A percentile compares a stretch with the other conserved stretches of the same genome.
phyloP scores from a whole-genome alignment of 2,888 invertebrate genomes.

The Agrochola circellaris region DNA sequence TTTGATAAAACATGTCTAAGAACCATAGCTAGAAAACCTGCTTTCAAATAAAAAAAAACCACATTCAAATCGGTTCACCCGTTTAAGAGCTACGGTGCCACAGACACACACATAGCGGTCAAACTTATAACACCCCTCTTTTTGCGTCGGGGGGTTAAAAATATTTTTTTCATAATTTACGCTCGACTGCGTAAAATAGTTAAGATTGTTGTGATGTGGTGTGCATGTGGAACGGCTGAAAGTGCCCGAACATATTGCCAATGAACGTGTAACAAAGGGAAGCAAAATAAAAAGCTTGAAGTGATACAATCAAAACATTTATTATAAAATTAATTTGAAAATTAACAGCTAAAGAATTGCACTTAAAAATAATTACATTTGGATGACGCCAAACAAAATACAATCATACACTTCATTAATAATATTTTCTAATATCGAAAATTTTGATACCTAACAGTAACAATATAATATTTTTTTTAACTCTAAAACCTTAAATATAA shows the following conservation, averaged over 20 bases:
- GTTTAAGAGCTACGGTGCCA: no score
- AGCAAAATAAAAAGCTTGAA: slow-evolving; percentile 8
- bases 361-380: slow-evolving; percentile 62
- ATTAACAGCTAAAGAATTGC: slow-evolving; percentile 56
- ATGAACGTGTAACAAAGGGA: background rate
- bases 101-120: no score
- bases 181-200: no score
- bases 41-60: no score
- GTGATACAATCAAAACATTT: slow-evolving; percentile 46
- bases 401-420: slow-evolving; percentile 38
- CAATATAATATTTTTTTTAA: background rate
- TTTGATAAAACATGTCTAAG: no score
- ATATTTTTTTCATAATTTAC: no score
- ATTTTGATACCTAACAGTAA: background rate
- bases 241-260: background rate
- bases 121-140: no score
- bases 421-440: background rate
- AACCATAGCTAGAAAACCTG: no score
- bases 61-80: no score
- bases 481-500: background rate
- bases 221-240: no score
- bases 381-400: background rate
- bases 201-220: no score
- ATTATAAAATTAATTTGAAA: slow-evolving; percentile 45
- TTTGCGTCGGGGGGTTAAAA: no score